phyloP scores from a whole-genome alignment of 2,888 invertebrate genomes.

The Ypsolopha scabrella region DNA sequence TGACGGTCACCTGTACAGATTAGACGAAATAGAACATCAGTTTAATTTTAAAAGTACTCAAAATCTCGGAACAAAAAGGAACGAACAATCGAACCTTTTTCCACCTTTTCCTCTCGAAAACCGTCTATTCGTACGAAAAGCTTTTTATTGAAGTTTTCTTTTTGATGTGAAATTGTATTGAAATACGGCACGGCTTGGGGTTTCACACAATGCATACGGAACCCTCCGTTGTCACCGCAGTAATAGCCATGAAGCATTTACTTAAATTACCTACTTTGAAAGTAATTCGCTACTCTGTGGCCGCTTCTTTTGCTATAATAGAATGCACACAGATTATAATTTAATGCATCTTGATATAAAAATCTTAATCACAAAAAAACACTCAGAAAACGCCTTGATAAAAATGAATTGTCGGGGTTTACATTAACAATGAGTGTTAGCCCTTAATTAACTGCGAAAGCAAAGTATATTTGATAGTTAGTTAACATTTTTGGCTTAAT shows the following conservation, averaged over 20 bases:
- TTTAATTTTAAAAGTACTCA: not conserved
- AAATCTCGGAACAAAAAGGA: not conserved
- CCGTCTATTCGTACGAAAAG: not conserved
- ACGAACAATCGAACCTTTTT: not conserved
- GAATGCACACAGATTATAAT: slow-evolving; percentile 21
- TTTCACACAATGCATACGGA: slow-evolving; percentile 25
- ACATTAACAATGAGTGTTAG: no score
- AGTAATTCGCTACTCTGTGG: slow-evolving; percentile 32
- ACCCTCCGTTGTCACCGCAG: slow-evolving; percentile 42
- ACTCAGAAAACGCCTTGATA: not conserved
- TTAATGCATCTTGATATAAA: slow-evolving; percentile 2
- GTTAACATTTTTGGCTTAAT: no score
- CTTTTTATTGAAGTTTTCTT: slow-evolving; percentile 12
- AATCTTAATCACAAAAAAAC: not conserved
- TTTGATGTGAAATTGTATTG: slow-evolving; percentile 32
- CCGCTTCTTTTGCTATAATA: slow-evolving; percentile 23
- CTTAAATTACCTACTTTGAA: slow-evolving; percentile 31
- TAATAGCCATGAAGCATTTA: slow-evolving; percentile 35
- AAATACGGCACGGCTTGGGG: slow-evolving; percentile 22
- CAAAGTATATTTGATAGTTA: no score
- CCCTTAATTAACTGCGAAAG: no score
- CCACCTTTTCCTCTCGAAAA: not conserved
- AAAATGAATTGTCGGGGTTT: no score
- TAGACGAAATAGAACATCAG: no score
- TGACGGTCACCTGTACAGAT: no score